Conservation (phyloP, 2,113 vertebrate species). For the Laticauda laticaudata region DNA sequence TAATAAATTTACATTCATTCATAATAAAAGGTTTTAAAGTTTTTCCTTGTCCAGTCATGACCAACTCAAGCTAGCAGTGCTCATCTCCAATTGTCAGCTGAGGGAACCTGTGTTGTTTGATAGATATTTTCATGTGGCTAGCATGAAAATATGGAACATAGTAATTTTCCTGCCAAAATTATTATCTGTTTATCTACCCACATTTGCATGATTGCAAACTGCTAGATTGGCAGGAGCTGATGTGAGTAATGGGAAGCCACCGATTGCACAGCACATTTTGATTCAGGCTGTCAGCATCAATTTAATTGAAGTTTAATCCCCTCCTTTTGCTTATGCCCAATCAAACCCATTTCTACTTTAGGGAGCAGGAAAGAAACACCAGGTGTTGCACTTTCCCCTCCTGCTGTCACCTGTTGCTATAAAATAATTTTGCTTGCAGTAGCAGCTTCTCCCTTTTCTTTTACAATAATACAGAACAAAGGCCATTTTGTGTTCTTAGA, state of each 20-base stretch:
- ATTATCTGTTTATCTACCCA: not conserved
- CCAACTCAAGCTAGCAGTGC: too few species aligned
- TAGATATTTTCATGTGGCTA: not conserved
- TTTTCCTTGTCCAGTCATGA: too few species aligned
- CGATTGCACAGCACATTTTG: not conserved
- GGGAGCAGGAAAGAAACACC: not conserved
- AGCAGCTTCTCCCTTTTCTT: not conserved
- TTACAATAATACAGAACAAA: not conserved
- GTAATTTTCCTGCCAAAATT: not conserved
- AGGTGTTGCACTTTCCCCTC: not conserved
- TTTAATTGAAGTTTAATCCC: not conserved
- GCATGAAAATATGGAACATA: not conserved
- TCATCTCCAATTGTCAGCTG: too few species aligned
- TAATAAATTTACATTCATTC: not conserved
- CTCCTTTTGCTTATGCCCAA: not conserved
- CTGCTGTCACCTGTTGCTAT: not conserved
- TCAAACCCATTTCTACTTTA: not conserved
- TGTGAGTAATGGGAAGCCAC: not conserved
- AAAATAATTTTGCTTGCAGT: not conserved
- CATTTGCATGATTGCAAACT: not conserved
- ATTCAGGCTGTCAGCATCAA: not conserved
- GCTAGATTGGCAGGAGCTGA: not conserved
- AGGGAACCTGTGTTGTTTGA: not conserved
- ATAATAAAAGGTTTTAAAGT: too few species aligned
- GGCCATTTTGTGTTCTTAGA: not conserved